Conservation (phyloP, 2,113 vertebrate genomes). For the Oryzias javanicus region DNA sequence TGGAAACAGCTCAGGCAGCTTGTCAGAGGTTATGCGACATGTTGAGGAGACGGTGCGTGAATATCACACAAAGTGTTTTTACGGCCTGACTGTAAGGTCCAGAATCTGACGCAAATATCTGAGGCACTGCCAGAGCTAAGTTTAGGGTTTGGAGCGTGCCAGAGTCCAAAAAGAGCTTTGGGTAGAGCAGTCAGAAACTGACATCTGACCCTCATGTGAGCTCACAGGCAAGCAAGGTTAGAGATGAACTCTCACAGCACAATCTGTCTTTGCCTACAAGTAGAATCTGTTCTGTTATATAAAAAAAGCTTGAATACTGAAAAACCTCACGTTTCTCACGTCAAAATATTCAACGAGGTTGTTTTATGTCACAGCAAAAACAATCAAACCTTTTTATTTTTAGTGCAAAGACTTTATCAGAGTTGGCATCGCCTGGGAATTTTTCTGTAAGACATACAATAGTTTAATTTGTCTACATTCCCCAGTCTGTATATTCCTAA, state of each 20-base stretch:
- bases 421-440: background rate
- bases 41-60: slow-evolving; percentile 5
- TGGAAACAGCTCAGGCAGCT: slow-evolving; percentile 1
- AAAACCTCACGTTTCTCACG: background rate
- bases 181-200: slow-evolving; percentile 36
- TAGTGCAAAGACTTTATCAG: background rate
- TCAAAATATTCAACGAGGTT: background rate
- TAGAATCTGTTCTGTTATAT: background rate
- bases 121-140: slow-evolving; percentile 49
- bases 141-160: slow-evolving; percentile 67
- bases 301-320: background rate
- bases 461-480: background rate
- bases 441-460: background rate
- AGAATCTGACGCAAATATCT: slow-evolving; percentile 41
- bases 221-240: slow-evolving; percentile 29
- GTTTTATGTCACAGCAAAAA: background rate
- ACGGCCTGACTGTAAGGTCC: slow-evolving; percentile 16
- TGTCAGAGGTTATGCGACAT: slow-evolving; percentile 19
- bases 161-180: slow-evolving; percentile 55
- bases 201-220: slow-evolving; percentile 42
- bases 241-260: slow-evolving; percentile 10
- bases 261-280: background rate
- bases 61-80: slow-evolving; percentile 29
- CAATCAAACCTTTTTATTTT: background rate
- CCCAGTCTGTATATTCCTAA: slow-evolving; percentile 2